Conservation (phyloP, 2,888 invertebrate species). For the Nysson spinosus region DNA sequence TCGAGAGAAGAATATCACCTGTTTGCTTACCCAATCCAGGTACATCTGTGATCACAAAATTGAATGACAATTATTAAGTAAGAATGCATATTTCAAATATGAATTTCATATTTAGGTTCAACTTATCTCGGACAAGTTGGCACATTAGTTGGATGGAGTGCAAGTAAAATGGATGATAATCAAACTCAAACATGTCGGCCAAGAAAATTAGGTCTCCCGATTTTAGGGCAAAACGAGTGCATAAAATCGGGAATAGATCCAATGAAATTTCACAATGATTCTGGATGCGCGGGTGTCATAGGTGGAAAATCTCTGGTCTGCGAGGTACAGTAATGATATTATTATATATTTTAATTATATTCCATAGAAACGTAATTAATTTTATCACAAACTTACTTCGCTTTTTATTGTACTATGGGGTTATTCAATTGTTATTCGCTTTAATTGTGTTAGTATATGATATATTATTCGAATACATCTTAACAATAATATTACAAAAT, state of each 20-base stretch:
- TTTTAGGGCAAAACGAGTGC: slow-evolving; percentile 78
- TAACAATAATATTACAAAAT: no score
- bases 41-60: no score
- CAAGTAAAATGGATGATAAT: slow-evolving; percentile 56
- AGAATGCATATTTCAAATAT: slow-evolving; percentile 1
- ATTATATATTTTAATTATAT: not conserved
- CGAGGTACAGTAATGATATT: slow-evolving; percentile 70
- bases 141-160: slow-evolving; percentile 78
- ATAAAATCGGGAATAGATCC: slow-evolving; percentile 71
- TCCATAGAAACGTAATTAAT: no score
- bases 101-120: slow-evolving; percentile 67
- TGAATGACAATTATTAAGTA: no score
- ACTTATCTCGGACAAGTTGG: slow-evolving; percentile 79
- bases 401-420: no score
- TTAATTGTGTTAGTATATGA: no score
- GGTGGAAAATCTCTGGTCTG: slow-evolving; percentile 79
- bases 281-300: slow-evolving; percentile 80
- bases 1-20: slow-evolving; percentile 79
- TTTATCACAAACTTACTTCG: no score
- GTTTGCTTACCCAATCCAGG: slow-evolving; percentile 80
- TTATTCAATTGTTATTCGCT: no score
- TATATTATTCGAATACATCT: no score
- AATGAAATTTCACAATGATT: slow-evolving; percentile 77
- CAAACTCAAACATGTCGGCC: slow-evolving; percentile 77
- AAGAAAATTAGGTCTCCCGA: slow-evolving; percentile 79